Percentiles rank a stretch among this genome's conserved stretches.
Evolutionary conservation across 2,888 invertebrate genomes (phyloP).

Genomic region (Venusia cambrica): DNA sequence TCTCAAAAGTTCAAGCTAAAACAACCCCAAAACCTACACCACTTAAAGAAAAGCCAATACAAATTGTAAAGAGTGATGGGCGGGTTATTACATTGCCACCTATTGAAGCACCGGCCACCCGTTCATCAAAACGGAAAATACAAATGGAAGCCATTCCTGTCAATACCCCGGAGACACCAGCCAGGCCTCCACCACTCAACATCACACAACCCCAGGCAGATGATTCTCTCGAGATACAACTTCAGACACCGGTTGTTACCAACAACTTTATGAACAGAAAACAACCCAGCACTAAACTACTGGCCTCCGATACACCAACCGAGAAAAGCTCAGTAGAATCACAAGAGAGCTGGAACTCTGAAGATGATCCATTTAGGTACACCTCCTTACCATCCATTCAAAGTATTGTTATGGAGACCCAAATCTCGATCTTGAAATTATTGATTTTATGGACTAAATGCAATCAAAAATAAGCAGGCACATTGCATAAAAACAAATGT

Average conservation of each 20-base stretch:
- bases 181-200: slow-evolving; percentile 30
- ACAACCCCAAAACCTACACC: slow-evolving; percentile 45
- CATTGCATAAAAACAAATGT: background rate
- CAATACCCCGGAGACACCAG: slow-evolving; percentile 23
- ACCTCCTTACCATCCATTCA: background rate
- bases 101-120: slow-evolving; percentile 90
- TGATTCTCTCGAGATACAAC: slow-evolving; percentile 48
- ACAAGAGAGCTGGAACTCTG: slow-evolving; percentile 87
- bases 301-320: slow-evolving; percentile 34
- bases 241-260: slow-evolving; percentile 46
- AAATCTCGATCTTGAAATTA: no score
- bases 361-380: slow-evolving; percentile 93
- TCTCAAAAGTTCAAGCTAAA: slow-evolving; percentile 51
- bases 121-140: slow-evolving; percentile 85
- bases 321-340: slow-evolving; percentile 78
- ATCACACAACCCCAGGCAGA: slow-evolving; percentile 42
- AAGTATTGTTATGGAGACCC: background rate
- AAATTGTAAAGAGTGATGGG: slow-evolving; percentile 87
- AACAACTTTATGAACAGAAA: slow-evolving; percentile 68
- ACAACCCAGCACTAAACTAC: slow-evolving; percentile 45
- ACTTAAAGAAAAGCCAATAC: slow-evolving; percentile 82
- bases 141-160: slow-evolving; percentile 52
- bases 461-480: no score
- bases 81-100: slow-evolving; percentile 89
- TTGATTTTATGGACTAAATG: no score